Evolutionary conservation across 2,797 vertebrate species (phyloP).

Genomic region (Macrochelys suwanniensis): DNA sequence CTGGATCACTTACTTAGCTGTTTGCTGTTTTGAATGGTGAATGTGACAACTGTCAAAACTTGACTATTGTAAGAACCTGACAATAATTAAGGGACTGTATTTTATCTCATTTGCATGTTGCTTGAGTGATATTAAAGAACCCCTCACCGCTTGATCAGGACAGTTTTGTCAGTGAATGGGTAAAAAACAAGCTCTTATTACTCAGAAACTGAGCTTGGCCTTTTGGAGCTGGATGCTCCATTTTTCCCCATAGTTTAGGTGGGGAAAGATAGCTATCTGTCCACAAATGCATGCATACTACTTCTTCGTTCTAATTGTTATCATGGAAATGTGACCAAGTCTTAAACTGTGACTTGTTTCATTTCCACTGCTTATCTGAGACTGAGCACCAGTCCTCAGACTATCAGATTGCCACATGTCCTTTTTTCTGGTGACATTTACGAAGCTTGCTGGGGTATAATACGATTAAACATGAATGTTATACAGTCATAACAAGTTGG

Average conservation of each 20-base stretch:
- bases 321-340: constrained; percentile 50
- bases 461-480: background rate
- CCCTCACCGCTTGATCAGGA: background rate
- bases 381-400: background rate
- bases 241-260: background rate
- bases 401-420: background rate
- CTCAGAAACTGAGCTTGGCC: background rate
- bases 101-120: background rate
- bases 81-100: background rate
- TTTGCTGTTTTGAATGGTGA: background rate
- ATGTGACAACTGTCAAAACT: background rate
- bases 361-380: constrained; percentile 34
- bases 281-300: background rate
- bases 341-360: background rate
- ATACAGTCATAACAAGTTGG: background rate
- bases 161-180: background rate
- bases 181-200: background rate
- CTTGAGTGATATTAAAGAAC: background rate
- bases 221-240: background rate
- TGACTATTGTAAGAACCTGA: background rate
- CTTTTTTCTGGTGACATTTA: background rate
- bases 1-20: background rate
- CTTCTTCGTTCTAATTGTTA: background rate
- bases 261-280: too few relatives aligned
- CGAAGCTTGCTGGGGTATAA: too few relatives aligned